Percentiles rank a stretch among this genome's conserved stretches.
Conservation (phyloP, 2,888 invertebrate species). For the Boloria selene region DNA sequence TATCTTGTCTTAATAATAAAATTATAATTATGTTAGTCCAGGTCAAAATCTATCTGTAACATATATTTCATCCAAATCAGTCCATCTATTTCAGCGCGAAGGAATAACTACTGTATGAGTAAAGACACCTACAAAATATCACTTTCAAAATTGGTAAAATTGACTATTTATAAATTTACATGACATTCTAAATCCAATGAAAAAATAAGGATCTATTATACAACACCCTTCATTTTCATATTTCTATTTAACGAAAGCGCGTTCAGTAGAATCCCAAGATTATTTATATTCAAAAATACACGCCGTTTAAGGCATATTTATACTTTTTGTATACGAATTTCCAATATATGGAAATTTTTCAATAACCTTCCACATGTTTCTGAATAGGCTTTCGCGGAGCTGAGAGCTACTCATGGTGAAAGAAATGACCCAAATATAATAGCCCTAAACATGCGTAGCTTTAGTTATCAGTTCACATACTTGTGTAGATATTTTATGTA, state of each 20-base stretch:
- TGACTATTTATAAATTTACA: neutral
- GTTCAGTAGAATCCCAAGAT: too few relatives aligned
- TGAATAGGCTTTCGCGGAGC: slow-evolving; percentile 13
- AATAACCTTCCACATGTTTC: slow-evolving; percentile 12
- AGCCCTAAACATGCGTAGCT: slow-evolving; percentile 21
- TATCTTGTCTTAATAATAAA: too few relatives aligned
- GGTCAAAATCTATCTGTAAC: neutral
- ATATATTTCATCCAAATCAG: neutral
- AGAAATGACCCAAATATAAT: slow-evolving; percentile 45
- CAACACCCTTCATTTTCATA: too few relatives aligned
- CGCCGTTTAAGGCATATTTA: too few relatives aligned
- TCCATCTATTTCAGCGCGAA: neutral
- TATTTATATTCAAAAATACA: too few relatives aligned
- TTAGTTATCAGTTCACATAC: slow-evolving; percentile 23
- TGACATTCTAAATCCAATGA: neutral
- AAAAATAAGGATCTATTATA: too few relatives aligned
- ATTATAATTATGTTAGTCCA: too few relatives aligned
- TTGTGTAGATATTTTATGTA: too few relatives aligned
- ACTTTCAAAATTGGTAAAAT: neutral
- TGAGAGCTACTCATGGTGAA: slow-evolving; percentile 20
- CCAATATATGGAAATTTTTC: slow-evolving; percentile 6
- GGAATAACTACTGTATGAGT: neutral
- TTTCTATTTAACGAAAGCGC: too few relatives aligned
- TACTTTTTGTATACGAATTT: neutral
- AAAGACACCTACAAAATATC: neutral